Percentiles rank a stretch among this genome's conserved stretches.
Conservation (phyloP, 2,113 vertebrate genomes). For the Alaudala cheleensis region DNA sequence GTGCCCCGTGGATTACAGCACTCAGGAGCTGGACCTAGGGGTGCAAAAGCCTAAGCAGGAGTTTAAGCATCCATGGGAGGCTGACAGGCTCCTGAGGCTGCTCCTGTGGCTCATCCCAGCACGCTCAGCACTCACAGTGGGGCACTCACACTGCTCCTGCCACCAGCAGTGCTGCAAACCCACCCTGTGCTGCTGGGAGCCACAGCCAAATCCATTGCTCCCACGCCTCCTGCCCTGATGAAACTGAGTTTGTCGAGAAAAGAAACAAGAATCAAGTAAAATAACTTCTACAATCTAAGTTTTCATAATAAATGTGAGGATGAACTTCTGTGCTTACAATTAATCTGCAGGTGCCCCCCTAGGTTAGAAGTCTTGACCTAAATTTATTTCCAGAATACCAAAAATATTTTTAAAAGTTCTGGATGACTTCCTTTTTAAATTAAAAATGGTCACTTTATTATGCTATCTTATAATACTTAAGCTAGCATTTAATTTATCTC, state of each 20-base stretch:
- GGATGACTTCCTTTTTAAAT: not conserved
- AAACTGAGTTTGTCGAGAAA: too few relatives aligned
- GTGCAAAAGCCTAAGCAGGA: not conserved
- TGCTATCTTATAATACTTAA: not conserved
- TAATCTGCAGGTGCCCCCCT: not conserved
- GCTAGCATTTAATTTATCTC: not conserved
- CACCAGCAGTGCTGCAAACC: not conserved
- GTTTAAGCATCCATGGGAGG: accelerated
- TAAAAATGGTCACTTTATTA: not conserved
- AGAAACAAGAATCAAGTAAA: not conserved
- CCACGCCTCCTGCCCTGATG: not conserved
- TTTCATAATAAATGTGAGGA: not conserved
- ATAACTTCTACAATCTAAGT: accelerated
- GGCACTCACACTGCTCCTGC: not conserved
- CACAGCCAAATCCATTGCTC: accelerated
- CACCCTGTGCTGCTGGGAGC: not conserved
- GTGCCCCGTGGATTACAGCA: accelerated
- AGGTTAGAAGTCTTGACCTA: not conserved
- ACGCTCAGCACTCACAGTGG: accelerated
- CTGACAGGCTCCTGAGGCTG: accelerated
- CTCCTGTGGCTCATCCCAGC: not conserved
- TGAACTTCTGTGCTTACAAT: not conserved
- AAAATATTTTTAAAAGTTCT: not conserved
- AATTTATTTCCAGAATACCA: not conserved
- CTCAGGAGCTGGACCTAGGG: not conserved